These are phyloP conservation scores for Acanthisitta chloris DNA, from an alignment of 2,113 vertebrate species.

Conservation along the genomic window DNA sequence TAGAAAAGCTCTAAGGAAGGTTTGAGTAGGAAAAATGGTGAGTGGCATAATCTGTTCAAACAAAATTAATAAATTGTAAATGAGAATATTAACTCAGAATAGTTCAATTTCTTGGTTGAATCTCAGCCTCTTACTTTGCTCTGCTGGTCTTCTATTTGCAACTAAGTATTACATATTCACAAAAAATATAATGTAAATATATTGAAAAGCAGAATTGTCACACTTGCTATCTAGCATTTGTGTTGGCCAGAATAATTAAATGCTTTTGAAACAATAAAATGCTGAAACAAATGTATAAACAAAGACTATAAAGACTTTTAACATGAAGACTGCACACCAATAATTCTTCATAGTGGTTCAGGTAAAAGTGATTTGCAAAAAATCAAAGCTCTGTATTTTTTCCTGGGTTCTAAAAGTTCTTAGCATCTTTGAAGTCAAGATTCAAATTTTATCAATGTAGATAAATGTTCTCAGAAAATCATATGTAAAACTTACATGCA, in stretches of 20 bases:
- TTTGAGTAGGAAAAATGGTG: not conserved
- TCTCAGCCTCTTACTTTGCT: not conserved
- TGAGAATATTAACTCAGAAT: not conserved
- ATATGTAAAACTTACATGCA: not conserved
- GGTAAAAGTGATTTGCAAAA: not conserved
- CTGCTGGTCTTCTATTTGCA: not conserved
- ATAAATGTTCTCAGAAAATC: not conserved
- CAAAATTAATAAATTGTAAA: not conserved
- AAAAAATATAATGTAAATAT: not conserved
- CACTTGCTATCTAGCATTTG: not conserved
- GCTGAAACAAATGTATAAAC: not conserved
- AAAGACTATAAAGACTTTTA: not conserved
- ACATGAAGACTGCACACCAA: not conserved
- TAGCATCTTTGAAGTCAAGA: not conserved
- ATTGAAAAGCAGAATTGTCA: not conserved
- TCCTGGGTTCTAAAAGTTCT: not conserved
- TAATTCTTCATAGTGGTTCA: not conserved
- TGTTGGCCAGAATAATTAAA: not conserved
- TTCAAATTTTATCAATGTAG: not conserved
- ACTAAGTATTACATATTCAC: not conserved
- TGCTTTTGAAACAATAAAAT: not conserved
- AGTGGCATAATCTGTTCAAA: not conserved
- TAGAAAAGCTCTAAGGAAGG: not conserved
- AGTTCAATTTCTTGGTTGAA: not conserved
- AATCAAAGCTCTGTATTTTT: not conserved